phyloP scores from a whole-genome alignment of 37 sponge, comb jelly and placozoan species.

The Crambe crambe region DNA sequence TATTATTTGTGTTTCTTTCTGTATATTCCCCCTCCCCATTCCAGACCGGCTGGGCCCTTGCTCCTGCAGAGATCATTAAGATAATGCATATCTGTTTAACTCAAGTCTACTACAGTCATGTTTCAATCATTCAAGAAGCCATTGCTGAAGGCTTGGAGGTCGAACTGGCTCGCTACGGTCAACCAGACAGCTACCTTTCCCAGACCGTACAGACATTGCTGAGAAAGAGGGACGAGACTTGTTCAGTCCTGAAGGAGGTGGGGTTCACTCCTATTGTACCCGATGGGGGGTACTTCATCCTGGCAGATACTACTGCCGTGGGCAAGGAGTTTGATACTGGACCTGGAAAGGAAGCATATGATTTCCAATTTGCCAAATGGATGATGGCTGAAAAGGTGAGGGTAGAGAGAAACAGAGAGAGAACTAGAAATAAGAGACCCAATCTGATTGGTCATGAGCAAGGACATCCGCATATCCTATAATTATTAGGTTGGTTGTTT shows the following conservation, averaged over 20 bases:
- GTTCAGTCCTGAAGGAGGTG: conserved; percentile 70
- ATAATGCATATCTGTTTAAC: conserved; percentile 52
- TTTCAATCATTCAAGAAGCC: conserved; percentile 90
- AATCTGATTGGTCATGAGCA: not conserved
- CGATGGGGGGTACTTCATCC: conserved; percentile 92
- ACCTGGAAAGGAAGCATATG: conserved; percentile 63
- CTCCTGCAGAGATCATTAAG: conserved; percentile 80
- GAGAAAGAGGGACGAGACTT: conserved; percentile 81
- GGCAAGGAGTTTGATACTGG: conserved; percentile 53
- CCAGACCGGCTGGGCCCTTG: conserved; percentile 93
- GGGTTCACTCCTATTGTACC: conserved; percentile 91
- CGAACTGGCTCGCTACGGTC: conserved; percentile 56
- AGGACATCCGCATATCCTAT: not conserved
- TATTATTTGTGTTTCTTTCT: not conserved
- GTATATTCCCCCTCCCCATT: not conserved
- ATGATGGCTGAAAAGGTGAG: conserved; percentile 82
- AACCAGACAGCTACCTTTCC: conserved; percentile 79
- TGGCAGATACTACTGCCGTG: conserved; percentile 78
- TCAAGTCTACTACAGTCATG: conserved; percentile 65
- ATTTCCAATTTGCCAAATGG: conserved; percentile 89
- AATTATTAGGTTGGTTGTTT: not conserved
- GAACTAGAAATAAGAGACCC: not conserved
- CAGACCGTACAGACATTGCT: conserved; percentile 49
- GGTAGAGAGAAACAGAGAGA: no score
- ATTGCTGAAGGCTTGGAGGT: conserved; percentile 73